A percentile compares a stretch with the other conserved stretches of the same genome.
Conservation (phyloP, 2,113 vertebrate genomes). For the Hystrix cristata region DNA sequence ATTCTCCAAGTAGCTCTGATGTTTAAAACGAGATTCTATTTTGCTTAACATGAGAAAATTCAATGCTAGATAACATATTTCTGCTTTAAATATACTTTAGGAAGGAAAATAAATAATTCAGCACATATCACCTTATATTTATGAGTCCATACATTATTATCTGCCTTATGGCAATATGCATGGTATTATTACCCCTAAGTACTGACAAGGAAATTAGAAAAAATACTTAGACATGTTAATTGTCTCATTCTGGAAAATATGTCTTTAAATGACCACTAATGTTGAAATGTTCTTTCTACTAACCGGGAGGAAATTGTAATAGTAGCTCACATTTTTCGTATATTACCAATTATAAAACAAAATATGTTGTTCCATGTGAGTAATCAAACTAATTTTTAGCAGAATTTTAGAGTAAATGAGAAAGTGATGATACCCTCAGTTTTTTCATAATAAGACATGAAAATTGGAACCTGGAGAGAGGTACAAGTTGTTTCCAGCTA, state of each 20-base stretch:
- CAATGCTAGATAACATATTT: not conserved
- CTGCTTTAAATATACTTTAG: not conserved
- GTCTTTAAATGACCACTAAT: not conserved
- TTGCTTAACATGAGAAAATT: constrained; percentile 11
- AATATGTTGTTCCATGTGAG: constrained; percentile 4
- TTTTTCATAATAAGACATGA: not conserved
- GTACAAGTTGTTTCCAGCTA: not conserved
- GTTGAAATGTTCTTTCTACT: not conserved
- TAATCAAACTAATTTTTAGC: constrained; percentile 5
- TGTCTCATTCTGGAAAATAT: not conserved
- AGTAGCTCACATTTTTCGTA: not conserved
- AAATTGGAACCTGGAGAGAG: not conserved
- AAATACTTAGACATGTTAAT: not conserved
- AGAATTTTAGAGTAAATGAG: not conserved
- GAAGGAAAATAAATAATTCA: not conserved
- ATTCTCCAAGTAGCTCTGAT: not conserved
- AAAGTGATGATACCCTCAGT: not conserved
- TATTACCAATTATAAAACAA: not conserved
- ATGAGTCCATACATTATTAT: not conserved
- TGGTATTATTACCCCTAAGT: not conserved
- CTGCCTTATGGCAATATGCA: not conserved
- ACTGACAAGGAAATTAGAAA: not conserved
- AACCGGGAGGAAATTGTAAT: not conserved
- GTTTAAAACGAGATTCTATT: constrained; percentile 11
- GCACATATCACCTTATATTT: not conserved